Evolutionary conservation across 1,140 invertebrate species (phyloP).

Genomic region (Yoshiicerus persimilis): DNA sequence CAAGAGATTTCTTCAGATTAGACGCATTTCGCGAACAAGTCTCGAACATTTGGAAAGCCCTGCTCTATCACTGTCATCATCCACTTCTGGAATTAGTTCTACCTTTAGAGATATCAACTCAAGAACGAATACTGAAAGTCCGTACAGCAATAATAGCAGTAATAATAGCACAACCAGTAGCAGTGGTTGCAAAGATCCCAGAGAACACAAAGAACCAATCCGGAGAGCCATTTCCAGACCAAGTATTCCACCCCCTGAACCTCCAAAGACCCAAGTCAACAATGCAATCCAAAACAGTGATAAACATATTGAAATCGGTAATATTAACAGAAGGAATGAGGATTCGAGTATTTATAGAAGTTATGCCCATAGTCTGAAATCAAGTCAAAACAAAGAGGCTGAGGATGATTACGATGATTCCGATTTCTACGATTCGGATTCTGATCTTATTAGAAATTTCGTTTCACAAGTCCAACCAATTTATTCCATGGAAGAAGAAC

Average conservation of each 20-base stretch:
- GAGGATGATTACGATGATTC: conserved; percentile 47
- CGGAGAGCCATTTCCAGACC: conserved; percentile 32
- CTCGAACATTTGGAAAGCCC: conserved; percentile 22
- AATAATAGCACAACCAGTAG: background rate
- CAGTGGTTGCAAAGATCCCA: background rate
- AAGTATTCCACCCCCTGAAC: conserved; percentile 42
- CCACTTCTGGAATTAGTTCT: background rate
- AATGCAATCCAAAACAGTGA: conserved; percentile 16
- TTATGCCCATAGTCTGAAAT: background rate
- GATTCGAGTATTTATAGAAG: background rate
- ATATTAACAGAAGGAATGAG: background rate
- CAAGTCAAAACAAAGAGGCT: conserved; percentile 23
- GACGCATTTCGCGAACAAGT: conserved; percentile 33
- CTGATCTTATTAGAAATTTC: conserved; percentile 48
- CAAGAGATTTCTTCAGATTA: conserved; percentile 39
- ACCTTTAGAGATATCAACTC: background rate
- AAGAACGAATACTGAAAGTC: background rate
- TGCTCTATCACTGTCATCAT: background rate
- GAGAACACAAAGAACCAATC: background rate
- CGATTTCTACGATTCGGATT: conserved; percentile 49
- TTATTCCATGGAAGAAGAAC: conserved; percentile 66
- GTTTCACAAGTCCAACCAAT: conserved; percentile 48
- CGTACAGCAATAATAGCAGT: background rate
- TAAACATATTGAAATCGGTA: background rate
- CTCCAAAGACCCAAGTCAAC: conserved; percentile 15